Percentiles rank a stretch among this genome's conserved stretches.
Evolutionary conservation across 2,113 vertebrate species (phyloP).

Genomic region (Oreocharis arfaki): DNA sequence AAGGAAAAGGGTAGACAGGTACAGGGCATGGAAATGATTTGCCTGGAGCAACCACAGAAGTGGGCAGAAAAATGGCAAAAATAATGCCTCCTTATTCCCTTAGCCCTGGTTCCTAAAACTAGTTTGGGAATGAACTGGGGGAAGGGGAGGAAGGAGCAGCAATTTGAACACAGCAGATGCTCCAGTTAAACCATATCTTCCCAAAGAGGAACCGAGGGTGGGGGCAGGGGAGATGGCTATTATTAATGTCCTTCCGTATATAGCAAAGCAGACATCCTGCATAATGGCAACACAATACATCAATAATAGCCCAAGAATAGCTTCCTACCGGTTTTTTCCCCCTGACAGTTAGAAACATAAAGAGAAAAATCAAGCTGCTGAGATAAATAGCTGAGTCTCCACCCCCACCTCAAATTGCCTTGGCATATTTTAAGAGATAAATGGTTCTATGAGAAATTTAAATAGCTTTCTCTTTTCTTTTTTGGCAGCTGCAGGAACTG

Average conservation of each 20-base stretch:
- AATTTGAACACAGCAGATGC: conserved; percentile 32
- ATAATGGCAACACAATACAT: conserved; percentile 51
- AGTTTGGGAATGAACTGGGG: conserved; percentile 14
- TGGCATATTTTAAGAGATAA: conserved; percentile 75
- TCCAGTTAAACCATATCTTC: conserved; percentile 26
- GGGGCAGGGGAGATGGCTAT: conserved; percentile 50
- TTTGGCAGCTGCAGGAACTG: conserved; percentile 71
- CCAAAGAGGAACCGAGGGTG: conserved; percentile 1
- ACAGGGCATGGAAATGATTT: neutral
- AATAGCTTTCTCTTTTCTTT: conserved; percentile 71
- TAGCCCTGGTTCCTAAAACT: conserved; percentile 14
- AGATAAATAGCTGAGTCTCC: conserved; percentile 66
- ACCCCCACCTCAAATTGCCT: conserved; percentile 68
- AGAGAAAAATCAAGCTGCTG: conserved; percentile 65
- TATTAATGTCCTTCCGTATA: conserved; percentile 26
- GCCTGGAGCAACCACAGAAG: neutral
- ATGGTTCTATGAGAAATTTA: conserved; percentile 69
- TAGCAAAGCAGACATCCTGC: conserved; percentile 48
- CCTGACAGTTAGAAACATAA: conserved; percentile 62
- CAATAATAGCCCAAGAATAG: conserved; percentile 56
- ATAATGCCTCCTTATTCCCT: neutral
- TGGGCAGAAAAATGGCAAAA: neutral
- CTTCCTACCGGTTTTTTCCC: conserved; percentile 43
- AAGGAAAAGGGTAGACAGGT: neutral
- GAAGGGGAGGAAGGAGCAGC: conserved; percentile 8